phyloP scores from a whole-genome alignment of 2,888 invertebrate species.

The Yponomeuta plumbellus region DNA sequence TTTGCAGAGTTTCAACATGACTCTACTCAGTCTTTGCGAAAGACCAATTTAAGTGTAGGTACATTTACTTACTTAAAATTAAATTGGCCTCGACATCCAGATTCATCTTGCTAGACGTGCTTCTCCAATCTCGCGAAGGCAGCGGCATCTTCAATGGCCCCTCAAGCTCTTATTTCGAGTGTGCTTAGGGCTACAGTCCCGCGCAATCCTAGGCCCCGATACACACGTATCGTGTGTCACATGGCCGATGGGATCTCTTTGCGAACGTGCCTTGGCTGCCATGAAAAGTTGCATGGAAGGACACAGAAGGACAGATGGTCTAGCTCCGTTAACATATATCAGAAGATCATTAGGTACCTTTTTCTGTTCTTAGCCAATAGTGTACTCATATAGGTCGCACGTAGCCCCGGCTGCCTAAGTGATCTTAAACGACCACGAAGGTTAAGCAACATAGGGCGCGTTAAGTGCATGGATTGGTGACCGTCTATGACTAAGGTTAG shows the following conservation, averaged over 20 bases:
- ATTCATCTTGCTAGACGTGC: slow-evolving; percentile 8
- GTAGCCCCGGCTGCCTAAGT: too few relatives aligned
- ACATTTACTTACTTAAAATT: slow-evolving; percentile 5
- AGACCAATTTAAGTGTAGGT: neutral
- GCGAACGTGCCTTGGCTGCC: slow-evolving; percentile 34
- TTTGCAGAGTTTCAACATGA: too few relatives aligned
- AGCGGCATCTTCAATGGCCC: slow-evolving; percentile 30
- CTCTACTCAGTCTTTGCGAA: neutral
- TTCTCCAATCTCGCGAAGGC: neutral
- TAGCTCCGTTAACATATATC: too few relatives aligned
- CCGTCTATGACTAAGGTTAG: too few relatives aligned
- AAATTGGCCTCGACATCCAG: slow-evolving; percentile 13
- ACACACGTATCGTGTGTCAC: slow-evolving; percentile 36
- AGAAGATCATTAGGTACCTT: too few relatives aligned
- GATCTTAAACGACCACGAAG: too few relatives aligned
- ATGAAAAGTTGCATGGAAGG: neutral
- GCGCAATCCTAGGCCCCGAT: slow-evolving; percentile 19
- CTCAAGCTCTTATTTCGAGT: neutral
- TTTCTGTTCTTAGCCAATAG: too few relatives aligned
- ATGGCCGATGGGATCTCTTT: slow-evolving; percentile 63
- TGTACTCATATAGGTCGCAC: too few relatives aligned
- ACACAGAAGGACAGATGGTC: neutral
- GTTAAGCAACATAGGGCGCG: too few relatives aligned
- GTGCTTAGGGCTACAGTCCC: neutral
- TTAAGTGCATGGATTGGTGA: too few relatives aligned